Base-by-base conservation (phyloP, 2,797 vertebrate genomes). In the Notolepis coatsorum region DNA sequence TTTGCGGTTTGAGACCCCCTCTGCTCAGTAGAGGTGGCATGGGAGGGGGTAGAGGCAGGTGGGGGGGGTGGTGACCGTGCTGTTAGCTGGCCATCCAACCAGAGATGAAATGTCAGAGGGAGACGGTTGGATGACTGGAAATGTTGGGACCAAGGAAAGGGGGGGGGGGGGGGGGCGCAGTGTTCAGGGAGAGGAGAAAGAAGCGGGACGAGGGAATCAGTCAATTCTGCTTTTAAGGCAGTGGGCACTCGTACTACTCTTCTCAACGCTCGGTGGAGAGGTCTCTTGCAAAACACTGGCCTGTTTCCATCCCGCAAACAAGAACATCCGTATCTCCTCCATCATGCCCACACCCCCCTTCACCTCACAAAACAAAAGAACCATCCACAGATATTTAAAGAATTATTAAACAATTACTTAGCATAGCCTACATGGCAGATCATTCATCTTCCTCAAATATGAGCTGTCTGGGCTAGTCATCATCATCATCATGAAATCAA, bases 391-490 rank as follows among this genome's bases (percentile, higher is more conserved):
- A 35, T n/a, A 51, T 23, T n/a, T 17, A 56, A 33, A 8, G 43
- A 45, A 53, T 41, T 15, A 53, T 41, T 15, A 17, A 60, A 13
- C n/a, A 4, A 61, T 33, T 13, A 4, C 59, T 33, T 13, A 51
- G 15, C 64, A 57, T 60, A n/a, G 68, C 61, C 73, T n/a, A 71
- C 23, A 46, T 8, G 35, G 73, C 45, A 43, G 15, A 55, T 70
- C 55, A 54, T 50, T 54, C 15, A 20, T 41, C 28, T 57, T 71
- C 18, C 64, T 58, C 30, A 56, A 74, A 81, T 71, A 55, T 56
- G 52, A 66, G 50, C 61, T 28, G 28, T 65, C 57, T 72, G 46
- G 49, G 75, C 76, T 71, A 70, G 70, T 75, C 56, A 58, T 78
- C 65, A 61, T 81, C 68, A 61, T 51, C 30, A 61, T 48, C 41